Conservation (phyloP, 1,140 invertebrate genomes). For the Saxidomus purpurata region DNA sequence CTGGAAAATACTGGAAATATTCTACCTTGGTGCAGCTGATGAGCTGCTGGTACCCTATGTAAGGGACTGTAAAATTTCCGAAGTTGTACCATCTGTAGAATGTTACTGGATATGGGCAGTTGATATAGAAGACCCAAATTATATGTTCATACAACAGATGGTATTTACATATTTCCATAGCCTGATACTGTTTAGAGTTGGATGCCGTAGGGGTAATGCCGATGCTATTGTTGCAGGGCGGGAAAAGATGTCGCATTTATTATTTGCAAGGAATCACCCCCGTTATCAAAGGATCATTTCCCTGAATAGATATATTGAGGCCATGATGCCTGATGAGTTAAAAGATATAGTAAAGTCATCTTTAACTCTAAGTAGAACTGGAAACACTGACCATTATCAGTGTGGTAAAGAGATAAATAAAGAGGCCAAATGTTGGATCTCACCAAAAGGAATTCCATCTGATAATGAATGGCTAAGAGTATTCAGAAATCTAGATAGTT, state of each 20-base stretch:
- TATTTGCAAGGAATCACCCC: slow-evolving; percentile 48
- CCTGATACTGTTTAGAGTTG: slow-evolving; percentile 52
- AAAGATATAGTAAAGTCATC: slow-evolving; percentile 15
- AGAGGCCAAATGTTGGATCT: slow-evolving; percentile 57
- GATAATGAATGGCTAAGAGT: slow-evolving; percentile 52
- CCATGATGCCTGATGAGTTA: slow-evolving; percentile 47
- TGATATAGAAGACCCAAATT: slow-evolving; percentile 48
- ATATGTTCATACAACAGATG: slow-evolving; percentile 53
- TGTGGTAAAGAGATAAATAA: slow-evolving; percentile 57
- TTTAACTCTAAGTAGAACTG: slow-evolving; percentile 41
- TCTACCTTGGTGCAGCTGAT: slow-evolving; percentile 39
- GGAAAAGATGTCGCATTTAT: slow-evolving; percentile 35
- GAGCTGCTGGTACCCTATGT: slow-evolving; percentile 50
- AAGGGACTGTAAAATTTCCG: slow-evolving; percentile 6
- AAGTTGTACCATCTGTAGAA: not conserved
- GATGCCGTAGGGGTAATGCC: slow-evolving; percentile 41
- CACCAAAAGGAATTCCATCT: slow-evolving; percentile 23
- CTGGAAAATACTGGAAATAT: slow-evolving; percentile 41
- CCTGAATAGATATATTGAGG: slow-evolving; percentile 47
- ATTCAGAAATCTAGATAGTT: slow-evolving; percentile 61
- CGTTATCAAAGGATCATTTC: slow-evolving; percentile 49
- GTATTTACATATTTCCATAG: slow-evolving; percentile 37
- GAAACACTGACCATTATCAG: slow-evolving; percentile 57
- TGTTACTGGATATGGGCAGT: slow-evolving; percentile 40
- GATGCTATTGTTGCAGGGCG: slow-evolving; percentile 48